A percentile compares a stretch with the other conserved stretches of the same genome.
Evolutionary conservation across 2,113 vertebrate genomes (phyloP).

Genomic region (Stercorarius parasiticus): DNA sequence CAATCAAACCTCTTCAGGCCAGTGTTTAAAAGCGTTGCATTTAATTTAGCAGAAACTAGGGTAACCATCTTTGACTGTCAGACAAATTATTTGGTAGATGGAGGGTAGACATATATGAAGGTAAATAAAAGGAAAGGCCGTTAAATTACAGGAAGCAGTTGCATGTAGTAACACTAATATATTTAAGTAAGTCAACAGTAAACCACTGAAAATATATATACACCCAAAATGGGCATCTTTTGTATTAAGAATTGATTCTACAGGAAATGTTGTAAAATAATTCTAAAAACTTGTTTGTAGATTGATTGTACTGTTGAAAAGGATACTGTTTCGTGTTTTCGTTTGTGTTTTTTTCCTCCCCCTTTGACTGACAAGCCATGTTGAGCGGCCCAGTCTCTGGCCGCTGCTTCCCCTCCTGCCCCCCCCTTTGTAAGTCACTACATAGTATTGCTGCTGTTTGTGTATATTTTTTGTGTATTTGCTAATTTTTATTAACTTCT

Average conservation of each 20-base stretch:
- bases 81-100: constrained; percentile 63
- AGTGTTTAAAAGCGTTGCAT: constrained; percentile 77
- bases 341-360: constrained; percentile 55
- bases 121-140: constrained; percentile 76
- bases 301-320: constrained; percentile 86
- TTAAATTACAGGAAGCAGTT: constrained; percentile 79
- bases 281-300: constrained; percentile 95
- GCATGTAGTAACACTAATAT: constrained; percentile 89
- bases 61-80: constrained; percentile 71
- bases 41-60: constrained; percentile 73
- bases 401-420: constrained; percentile 47
- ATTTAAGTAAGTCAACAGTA: constrained; percentile 85
- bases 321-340: constrained; percentile 72
- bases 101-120: constrained; percentile 71
- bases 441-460: constrained; percentile 88
- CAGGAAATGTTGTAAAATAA: constrained; percentile 91
- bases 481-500: constrained; percentile 92
- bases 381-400: constrained; percentile 64
- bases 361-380: constrained; percentile 81
- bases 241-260: constrained; percentile 86
- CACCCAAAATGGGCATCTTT: constrained; percentile 86
- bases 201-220: constrained; percentile 86
- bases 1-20: constrained; percentile 74
- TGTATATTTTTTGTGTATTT: constrained; percentile 83
- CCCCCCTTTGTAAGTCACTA: constrained; percentile 79